Evolutionary conservation across 2,888 invertebrate species (phyloP), one percentile per base, ranked within the genome.

Genomic region (Colletes collaris): DNA sequence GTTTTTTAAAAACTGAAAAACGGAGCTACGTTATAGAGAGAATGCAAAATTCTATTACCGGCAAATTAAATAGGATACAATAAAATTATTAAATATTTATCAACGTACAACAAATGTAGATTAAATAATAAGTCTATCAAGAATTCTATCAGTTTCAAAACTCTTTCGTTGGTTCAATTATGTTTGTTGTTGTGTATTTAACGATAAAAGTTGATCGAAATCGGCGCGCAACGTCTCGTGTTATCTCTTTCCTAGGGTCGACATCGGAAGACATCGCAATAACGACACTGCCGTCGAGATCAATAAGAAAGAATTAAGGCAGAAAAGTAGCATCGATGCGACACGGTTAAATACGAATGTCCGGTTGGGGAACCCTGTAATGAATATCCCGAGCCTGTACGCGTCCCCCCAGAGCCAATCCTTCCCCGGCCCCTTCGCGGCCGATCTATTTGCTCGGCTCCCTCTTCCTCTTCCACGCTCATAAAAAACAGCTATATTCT

Each of bases 391-490:
- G 85, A 90, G 89, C 87, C 63, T 67, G 78, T 84, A 89, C 87
- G 59, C 67, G 78, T 84, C 84, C 82, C 88, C 86, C 79, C 52
- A 69, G 56, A 66, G 65, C 86, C 84, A 85, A 79, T 81, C 82
- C 72, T 82, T 82, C 73, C 79, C 75, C 76, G 74, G 78, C 80
- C 81, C 79, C 78, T 76, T 78, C 78, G 71, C 78, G 77, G 78
- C 70, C 88, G 86, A 87, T 87, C 89, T 62, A 79, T 80, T 46
- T 79, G 78, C 78, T 84, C 78, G 86, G 90, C 88, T 90, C 92
- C 92, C 92, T 92, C 91, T 92, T 93, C 92, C 92, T 92, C 92
- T 92, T 92, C 91, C 92, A 92, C 93, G 92, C 92, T 92, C 92
- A 92, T 92, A 92, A 92, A 93, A 93, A 93, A 92, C 92, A 92